Evolutionary conservation across 2,113 vertebrate species (phyloP).

Genomic region (Diadophis punctatus): DNA sequence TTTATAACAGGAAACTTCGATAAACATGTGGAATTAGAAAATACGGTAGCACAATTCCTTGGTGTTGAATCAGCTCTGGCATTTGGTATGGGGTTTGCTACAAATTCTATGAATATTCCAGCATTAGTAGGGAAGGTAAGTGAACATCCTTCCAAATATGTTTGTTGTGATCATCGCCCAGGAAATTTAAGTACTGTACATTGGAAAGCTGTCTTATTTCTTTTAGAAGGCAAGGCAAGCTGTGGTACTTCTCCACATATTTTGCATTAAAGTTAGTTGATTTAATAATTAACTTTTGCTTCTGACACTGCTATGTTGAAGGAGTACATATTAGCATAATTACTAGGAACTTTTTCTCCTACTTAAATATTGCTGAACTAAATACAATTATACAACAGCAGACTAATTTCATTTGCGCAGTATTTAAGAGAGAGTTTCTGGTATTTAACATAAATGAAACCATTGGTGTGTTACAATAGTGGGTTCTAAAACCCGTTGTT

Average conservation of each 20-base stretch:
- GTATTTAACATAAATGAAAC: background rate
- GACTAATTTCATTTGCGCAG: background rate
- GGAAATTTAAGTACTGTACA: background rate
- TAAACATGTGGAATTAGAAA: conserved; percentile 83
- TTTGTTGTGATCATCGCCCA: fast-evolving
- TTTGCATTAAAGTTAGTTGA: background rate
- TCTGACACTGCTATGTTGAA: background rate
- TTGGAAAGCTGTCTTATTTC: background rate
- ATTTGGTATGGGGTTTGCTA: conserved; percentile 94
- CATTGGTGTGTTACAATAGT: background rate
- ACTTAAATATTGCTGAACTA: background rate
- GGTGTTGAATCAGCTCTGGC: conserved; percentile 83
- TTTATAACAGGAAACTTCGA: conserved; percentile 77
- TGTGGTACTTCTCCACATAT: background rate
- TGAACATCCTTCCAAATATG: background rate
- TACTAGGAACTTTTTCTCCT: background rate
- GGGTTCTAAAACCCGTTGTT: no score
- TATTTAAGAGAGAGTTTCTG: background rate
- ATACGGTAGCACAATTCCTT: conserved; percentile 82
- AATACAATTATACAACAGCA: background rate
- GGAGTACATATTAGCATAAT: background rate
- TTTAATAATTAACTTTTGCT: background rate
- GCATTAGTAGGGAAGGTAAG: conserved; percentile 90
- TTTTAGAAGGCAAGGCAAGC: background rate
- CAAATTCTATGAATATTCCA: conserved; percentile 93